A percentile compares a stretch with the other conserved stretches of the same genome.
phyloP scores from a whole-genome alignment of 2,797 vertebrate species.

The Xenentodon cancila region DNA sequence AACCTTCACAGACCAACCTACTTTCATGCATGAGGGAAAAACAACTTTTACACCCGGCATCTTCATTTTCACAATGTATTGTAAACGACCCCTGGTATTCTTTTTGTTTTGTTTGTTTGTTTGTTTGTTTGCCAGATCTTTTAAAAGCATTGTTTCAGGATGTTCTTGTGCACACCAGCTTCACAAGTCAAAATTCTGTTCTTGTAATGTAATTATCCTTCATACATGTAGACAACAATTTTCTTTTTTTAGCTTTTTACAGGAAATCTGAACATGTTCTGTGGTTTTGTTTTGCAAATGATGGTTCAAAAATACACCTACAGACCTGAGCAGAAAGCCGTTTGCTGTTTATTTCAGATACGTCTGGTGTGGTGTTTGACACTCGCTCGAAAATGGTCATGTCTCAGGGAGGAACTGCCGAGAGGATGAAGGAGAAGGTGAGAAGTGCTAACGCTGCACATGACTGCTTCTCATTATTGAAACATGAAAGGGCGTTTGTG shows the following conservation, averaged over 20 bases:
- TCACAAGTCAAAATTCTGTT: slow-evolving; percentile 2
- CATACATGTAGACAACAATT: neutral
- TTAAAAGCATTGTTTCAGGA: too few relatives aligned
- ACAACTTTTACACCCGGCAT: neutral
- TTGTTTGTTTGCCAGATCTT: too few relatives aligned
- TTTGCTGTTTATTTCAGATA: slow-evolving; percentile 76
- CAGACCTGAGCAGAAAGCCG: slow-evolving; percentile 7
- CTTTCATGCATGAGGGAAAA: slow-evolving; percentile 27
- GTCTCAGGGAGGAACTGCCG: slow-evolving; percentile 93
- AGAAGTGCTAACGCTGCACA: slow-evolving; percentile 20
- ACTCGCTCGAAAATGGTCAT: slow-evolving; percentile 94
- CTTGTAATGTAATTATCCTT: neutral
- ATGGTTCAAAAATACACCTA: slow-evolving; percentile 62
- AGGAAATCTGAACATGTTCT: slow-evolving; percentile 24
- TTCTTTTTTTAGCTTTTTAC: slow-evolving; percentile 1
- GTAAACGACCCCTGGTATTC: too few relatives aligned
- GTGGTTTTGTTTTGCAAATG: slow-evolving; percentile 79
- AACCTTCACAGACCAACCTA: slow-evolving; percentile 29
- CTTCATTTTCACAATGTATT: slow-evolving; percentile 1
- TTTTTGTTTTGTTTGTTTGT: too few relatives aligned
- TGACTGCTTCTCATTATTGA: too few relatives aligned
- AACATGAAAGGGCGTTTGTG: neutral
- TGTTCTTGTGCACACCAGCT: neutral
- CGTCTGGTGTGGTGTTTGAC: slow-evolving; percentile 94
- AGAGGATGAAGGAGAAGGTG: slow-evolving; percentile 98